These are phyloP conservation scores for Schizopygopsis malacanthus DNA, from an alignment of 2,797 vertebrate genomes.

Conservation along the genomic window DNA sequence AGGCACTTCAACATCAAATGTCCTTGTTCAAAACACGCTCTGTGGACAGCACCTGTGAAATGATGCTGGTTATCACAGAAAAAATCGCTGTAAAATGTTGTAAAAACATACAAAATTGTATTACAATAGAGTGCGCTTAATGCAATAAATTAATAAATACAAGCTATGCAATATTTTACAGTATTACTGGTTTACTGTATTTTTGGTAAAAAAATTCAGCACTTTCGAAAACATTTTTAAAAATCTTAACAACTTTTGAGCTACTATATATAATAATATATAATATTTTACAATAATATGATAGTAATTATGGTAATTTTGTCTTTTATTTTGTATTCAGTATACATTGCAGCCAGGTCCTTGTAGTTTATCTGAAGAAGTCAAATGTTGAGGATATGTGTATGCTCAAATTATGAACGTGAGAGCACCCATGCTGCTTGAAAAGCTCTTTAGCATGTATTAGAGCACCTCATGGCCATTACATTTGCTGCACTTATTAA, in stretches of 20 bases:
- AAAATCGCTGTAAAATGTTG: background rate
- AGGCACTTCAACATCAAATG: constrained; percentile 17
- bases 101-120: background rate
- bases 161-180: background rate
- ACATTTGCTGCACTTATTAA: constrained; percentile 46
- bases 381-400: background rate
- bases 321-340: background rate
- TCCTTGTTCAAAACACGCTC: background rate
- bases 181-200: background rate
- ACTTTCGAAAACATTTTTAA: background rate
- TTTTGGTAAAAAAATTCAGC: background rate
- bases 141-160: background rate
- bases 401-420: background rate
- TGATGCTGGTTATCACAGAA: background rate
- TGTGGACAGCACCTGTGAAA: background rate
- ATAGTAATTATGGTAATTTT: background rate
- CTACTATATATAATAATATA: background rate
- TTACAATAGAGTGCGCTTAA: background rate
- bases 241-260: background rate
- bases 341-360: background rate
- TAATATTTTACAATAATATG: background rate
- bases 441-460: background rate
- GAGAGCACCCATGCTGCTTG: background rate
- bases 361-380: constrained; percentile 17
- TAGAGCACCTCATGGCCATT: constrained; percentile 8